Base-by-base conservation (phyloP, 2,113 vertebrate species). In the Tinamus guttatus region DNA sequence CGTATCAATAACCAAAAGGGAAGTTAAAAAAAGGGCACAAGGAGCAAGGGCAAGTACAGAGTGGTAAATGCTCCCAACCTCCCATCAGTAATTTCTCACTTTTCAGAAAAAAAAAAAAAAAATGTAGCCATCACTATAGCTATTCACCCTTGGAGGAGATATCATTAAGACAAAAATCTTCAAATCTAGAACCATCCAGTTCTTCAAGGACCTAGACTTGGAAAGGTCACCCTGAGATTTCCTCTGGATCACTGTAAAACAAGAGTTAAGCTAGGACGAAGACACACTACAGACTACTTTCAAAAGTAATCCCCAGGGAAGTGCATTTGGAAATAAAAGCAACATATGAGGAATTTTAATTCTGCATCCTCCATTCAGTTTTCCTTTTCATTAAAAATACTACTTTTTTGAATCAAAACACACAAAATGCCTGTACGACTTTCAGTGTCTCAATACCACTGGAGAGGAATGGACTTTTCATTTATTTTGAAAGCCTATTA, bases 401-500 rank as follows among this genome's bases (percentile, higher is more conserved):
- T 30, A 18, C 34, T 77, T 64, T 52, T 63, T 60, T 47, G 32
- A 43, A 60, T 82, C 81, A 82, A 93, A 91, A 73, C 16, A 68
- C 25, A 36, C 22, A 43, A 47, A 36, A 32, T 78, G 17, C 25
- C 38, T 85, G 32, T 25, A 51, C 83, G 58, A 79, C 36, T 49
- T 90, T 91, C 64, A 90, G 69, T 64, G 28, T 85, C 28, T 68
- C 2, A 0, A 32, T 71, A 65, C 25, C 81, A 65, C 38, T 71
- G 69, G 68, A 87, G 90, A 91, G 9, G 68, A 95, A 90, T 4
- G 1, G 36, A 52, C 34, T 88, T 95, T 71, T 92, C 36, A 84
- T 90, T 91, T 86, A 78, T 85, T 93, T 93, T 91, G 60, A 79
- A 54, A 93, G 28, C 7, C 76, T 74, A 81, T 84, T 88, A 71